phyloP scores from a whole-genome alignment of 2,113 vertebrate genomes.

The Phoenicopterus ruber region DNA sequence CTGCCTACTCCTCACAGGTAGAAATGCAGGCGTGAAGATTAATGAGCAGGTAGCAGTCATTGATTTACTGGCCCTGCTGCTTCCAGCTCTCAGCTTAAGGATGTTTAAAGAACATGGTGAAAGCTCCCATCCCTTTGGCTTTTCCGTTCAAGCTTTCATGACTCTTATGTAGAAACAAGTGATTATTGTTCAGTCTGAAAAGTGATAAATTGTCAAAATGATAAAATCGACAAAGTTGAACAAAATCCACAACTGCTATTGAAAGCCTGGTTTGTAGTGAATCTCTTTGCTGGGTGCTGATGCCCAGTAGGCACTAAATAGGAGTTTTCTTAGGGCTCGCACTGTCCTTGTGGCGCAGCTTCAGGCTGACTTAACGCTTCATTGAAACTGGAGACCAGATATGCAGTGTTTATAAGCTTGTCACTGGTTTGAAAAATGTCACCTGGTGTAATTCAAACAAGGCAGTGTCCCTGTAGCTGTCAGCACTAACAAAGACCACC shows the following conservation, averaged over 20 bases:
- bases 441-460: background rate
- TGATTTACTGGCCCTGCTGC: background rate
- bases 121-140: background rate
- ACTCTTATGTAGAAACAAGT: background rate
- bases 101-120: background rate
- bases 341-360: background rate
- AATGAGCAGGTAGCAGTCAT: background rate
- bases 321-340: background rate
- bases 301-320: background rate
- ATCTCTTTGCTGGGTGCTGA: background rate
- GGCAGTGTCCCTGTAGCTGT: background rate
- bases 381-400: background rate
- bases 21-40: background rate
- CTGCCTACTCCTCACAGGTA: background rate
- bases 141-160: background rate
- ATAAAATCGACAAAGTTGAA: background rate
- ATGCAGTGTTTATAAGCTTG: background rate
- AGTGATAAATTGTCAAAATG: background rate
- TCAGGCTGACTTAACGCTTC: accelerated
- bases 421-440: background rate
- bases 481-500: background rate
- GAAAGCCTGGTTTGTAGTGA: background rate
- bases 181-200: background rate
- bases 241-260: accelerated
- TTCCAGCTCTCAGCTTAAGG: background rate